These are phyloP conservation scores for Empidonax alnorum DNA, from an alignment of 2,113 vertebrate species.

Conservation along the genomic window DNA sequence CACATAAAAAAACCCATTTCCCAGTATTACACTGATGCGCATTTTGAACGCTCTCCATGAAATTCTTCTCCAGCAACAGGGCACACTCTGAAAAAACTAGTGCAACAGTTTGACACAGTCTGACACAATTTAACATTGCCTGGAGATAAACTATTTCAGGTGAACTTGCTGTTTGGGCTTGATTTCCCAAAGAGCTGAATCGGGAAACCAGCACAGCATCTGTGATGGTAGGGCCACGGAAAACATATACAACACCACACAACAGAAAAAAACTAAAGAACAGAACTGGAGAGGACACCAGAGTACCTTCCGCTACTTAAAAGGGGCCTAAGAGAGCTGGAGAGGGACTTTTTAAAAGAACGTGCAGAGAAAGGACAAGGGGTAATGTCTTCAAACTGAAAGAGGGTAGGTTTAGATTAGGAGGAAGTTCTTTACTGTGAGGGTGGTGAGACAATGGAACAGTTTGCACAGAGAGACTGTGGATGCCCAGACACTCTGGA, in stretches of 20 bases:
- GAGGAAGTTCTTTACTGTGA: neutral
- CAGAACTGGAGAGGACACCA: neutral
- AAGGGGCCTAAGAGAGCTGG: neutral
- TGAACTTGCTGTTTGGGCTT: neutral
- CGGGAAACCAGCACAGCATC: neutral
- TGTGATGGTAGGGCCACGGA: neutral
- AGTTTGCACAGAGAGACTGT: neutral
- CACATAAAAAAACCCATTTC: neutral
- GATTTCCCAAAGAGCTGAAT: neutral
- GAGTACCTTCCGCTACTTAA: neutral
- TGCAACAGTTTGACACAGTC: neutral
- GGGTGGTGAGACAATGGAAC: neutral
- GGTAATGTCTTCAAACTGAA: neutral
- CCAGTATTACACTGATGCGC: neutral
- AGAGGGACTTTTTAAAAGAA: neutral
- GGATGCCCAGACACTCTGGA: neutral
- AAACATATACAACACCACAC: neutral
- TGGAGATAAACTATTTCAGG: neutral
- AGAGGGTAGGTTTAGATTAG: neutral
- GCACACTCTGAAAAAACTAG: neutral
- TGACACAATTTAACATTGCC: neutral
- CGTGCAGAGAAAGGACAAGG: neutral
- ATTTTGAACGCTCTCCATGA: neutral
- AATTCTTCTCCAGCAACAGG: neutral
- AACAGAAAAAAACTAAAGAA: neutral